These are phyloP conservation scores for Drosophila takahashii DNA, from an alignment of 1,140 invertebrate species.

Conservation along the genomic window DNA sequence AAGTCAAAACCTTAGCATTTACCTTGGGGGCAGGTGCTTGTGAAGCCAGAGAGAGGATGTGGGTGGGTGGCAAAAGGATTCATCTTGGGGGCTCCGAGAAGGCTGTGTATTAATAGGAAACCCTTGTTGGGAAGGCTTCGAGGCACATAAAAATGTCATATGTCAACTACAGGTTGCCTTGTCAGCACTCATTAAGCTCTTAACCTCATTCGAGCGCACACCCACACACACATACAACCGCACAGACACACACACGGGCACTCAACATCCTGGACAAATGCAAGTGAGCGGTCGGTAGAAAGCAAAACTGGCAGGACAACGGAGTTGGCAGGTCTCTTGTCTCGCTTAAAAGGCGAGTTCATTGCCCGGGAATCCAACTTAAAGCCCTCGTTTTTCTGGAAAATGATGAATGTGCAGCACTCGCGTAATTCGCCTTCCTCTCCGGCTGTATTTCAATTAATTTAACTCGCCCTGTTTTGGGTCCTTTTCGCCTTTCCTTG, in stretches of 20 bases:
- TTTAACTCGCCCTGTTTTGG: slow-evolving; percentile 46
- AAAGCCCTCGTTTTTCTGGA: neutral
- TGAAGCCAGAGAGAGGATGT: neutral
- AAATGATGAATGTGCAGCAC: slow-evolving; percentile 59
- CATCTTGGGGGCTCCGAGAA: slow-evolving; percentile 25
- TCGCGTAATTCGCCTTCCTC: slow-evolving; percentile 21
- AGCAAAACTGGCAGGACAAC: slow-evolving; percentile 29
- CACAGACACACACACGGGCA: slow-evolving; percentile 1
- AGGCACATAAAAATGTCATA: slow-evolving; percentile 79
- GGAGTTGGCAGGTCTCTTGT: slow-evolving; percentile 34
- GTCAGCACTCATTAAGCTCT: slow-evolving; percentile 78
- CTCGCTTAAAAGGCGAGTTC: slow-evolving; percentile 23
- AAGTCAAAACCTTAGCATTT: slow-evolving; percentile 79
- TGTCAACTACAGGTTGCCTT: slow-evolving; percentile 75
- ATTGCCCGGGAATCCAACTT: slow-evolving; percentile 20
- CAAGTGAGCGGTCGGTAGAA: slow-evolving; percentile 55
- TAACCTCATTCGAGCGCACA: slow-evolving; percentile 68
- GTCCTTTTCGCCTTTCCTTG: slow-evolving; percentile 53
- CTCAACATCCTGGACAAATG: slow-evolving; percentile 53
- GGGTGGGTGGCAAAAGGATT: neutral
- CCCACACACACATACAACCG: slow-evolving; percentile 12
- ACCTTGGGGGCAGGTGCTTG: slow-evolving; percentile 57
- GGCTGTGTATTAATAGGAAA: slow-evolving; percentile 67
- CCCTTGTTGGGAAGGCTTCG: slow-evolving; percentile 57
- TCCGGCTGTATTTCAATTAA: slow-evolving; percentile 57